Percentiles rank a stretch among this genome's conserved stretches.
phyloP scores from a whole-genome alignment of 2,113 vertebrate genomes.

The Donacobius atricapilla region DNA sequence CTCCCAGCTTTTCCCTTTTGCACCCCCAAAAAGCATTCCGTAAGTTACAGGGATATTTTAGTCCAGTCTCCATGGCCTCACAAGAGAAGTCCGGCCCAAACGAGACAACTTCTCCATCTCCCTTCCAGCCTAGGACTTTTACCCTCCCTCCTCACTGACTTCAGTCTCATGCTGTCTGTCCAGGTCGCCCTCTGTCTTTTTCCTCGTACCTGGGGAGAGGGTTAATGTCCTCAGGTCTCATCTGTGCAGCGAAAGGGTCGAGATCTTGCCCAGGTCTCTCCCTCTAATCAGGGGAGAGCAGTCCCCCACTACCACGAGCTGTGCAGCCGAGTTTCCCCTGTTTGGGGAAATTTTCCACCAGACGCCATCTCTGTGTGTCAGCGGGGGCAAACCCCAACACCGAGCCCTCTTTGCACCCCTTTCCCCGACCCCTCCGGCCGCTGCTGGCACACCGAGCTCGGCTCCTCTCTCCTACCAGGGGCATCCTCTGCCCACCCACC shows the following conservation, averaged over 20 bases:
- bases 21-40: not conserved
- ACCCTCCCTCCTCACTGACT: not conserved
- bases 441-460: fast-evolving
- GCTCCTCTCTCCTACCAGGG: not conserved
- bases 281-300: not conserved
- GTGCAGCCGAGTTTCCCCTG: too few species aligned
- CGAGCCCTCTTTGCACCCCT: not conserved
- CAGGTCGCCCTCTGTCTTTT: too few species aligned
- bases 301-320: not conserved
- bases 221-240: not conserved
- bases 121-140: too few species aligned
- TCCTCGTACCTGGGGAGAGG: not conserved
- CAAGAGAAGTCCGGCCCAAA: not conserved
- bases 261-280: not conserved
- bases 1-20: not conserved
- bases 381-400: fast-evolving
- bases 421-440: not conserved
- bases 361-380: not conserved
- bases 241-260: not conserved
- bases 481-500: not conserved
- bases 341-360: too few species aligned
- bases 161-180: not conserved
- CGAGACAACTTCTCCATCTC: not conserved
- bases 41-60: not conserved
- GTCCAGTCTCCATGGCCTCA: not conserved